Conservation (phyloP, 2,888 invertebrate species). For the Drosophila cognata region DNA sequence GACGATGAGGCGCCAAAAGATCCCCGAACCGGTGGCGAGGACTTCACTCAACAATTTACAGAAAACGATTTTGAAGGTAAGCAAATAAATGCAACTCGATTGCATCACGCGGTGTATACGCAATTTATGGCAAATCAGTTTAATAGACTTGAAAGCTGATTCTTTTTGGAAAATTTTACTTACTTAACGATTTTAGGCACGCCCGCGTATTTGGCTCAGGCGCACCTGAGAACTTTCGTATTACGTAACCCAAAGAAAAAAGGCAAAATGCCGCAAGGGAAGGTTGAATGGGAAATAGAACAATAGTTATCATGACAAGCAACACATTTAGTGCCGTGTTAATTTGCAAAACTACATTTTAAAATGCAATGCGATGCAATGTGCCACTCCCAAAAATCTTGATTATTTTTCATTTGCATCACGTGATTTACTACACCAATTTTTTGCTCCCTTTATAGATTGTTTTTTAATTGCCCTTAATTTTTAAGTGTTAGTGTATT, state of each 20-base stretch:
- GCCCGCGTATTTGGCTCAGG: constrained; percentile 8
- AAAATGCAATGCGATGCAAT: constrained; percentile 3
- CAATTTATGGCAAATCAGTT: constrained; percentile 30
- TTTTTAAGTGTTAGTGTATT: constrained; percentile 1
- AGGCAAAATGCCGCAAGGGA: background rate
- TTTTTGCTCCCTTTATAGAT: background rate
- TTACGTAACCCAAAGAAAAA: constrained; percentile 23
- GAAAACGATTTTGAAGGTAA: constrained; percentile 96
- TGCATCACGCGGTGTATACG: constrained; percentile 48
- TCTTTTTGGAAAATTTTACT: constrained; percentile 11
- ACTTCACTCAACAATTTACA: constrained; percentile 90
- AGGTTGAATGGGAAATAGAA: background rate
- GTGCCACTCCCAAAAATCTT: background rate
- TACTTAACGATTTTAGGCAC: constrained; percentile 27
- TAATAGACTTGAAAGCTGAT: constrained; percentile 10
- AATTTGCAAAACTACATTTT: constrained; percentile 4
- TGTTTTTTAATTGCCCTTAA: background rate
- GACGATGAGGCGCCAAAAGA: constrained; percentile 94
- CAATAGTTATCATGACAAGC: background rate
- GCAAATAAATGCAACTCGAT: constrained; percentile 16
- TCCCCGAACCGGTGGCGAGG: constrained; percentile 92
- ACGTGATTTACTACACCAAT: background rate
- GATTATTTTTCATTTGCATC: background rate
- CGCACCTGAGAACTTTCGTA: constrained; percentile 4
- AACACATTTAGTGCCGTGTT: constrained; percentile 8